phyloP scores from a whole-genome alignment of 2,113 vertebrate species.

The Nansenia antarctica region DNA sequence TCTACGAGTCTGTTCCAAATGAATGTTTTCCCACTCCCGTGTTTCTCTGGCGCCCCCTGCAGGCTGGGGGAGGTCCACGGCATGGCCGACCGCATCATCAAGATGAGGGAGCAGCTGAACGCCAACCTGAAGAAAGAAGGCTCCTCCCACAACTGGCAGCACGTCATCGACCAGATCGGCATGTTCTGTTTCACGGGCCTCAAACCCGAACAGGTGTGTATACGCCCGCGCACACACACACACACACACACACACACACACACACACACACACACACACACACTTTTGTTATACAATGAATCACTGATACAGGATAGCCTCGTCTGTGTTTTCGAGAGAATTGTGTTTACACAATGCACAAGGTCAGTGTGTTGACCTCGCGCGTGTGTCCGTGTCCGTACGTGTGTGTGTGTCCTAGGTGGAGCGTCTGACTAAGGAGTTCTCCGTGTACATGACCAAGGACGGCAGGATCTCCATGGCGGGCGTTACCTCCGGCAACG shows the following conservation, averaged over 20 bases:
- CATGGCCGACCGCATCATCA: slow-evolving; percentile 95
- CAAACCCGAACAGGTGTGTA: slow-evolving; percentile 96
- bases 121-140: slow-evolving; percentile 93
- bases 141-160: slow-evolving; percentile 92
- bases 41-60: too few relatives aligned
- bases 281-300: too few relatives aligned
- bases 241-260: background rate
- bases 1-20: background rate
- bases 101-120: slow-evolving; percentile 92
- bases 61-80: slow-evolving; percentile 82
- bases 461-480: slow-evolving; percentile 97
- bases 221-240: too few relatives aligned
- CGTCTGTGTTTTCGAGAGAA: too few relatives aligned
- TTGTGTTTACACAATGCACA: too few relatives aligned
- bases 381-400: background rate
- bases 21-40: too few relatives aligned
- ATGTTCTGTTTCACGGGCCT: slow-evolving; percentile 99
- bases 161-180: slow-evolving; percentile 95
- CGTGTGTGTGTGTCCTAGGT: slow-evolving; percentile 74
- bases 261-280: too few relatives aligned
- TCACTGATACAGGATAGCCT: too few relatives aligned
- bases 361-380: background rate
- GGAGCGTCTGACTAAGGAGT: slow-evolving; percentile 90
- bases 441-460: slow-evolving; percentile 97
- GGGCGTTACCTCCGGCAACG: slow-evolving; percentile 88